Percentiles rank a stretch among this genome's conserved stretches.
These are phyloP conservation scores for Kryptopterus vitreolus DNA, from an alignment of 2,797 vertebrate genomes.

Conservation along the genomic window DNA sequence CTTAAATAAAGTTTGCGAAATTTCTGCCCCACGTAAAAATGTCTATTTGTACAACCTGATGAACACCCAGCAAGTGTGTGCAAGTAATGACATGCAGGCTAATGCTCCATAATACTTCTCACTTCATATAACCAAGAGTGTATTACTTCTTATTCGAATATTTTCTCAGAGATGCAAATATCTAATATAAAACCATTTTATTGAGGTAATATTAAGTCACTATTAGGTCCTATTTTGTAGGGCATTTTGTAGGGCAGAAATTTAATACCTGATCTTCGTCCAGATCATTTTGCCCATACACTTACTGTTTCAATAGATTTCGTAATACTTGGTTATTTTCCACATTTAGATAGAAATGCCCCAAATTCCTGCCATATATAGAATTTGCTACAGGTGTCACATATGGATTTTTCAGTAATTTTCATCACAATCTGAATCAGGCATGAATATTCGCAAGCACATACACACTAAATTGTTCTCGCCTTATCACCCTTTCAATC, in stretches of 20 bases:
- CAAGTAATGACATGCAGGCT: conserved; percentile 1
- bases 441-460: not conserved
- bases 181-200: not conserved
- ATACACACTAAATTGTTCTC: not conserved
- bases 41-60: conserved; percentile 4
- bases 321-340: too few species aligned
- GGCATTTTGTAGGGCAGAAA: not conserved
- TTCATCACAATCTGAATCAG: not conserved
- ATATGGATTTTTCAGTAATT: not conserved
- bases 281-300: not conserved
- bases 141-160: not conserved
- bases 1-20: conserved; percentile 16
- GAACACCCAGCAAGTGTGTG: conserved; percentile 1
- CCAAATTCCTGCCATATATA: not conserved
- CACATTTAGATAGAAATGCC: not conserved
- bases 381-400: not conserved
- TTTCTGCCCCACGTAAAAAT: not conserved
- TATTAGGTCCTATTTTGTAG: too few species aligned
- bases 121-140: not conserved
- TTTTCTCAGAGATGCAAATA: not conserved
- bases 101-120: not conserved
- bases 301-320: not conserved
- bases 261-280: not conserved
- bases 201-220: not conserved
- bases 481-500: not conserved